Conservation (phyloP, 1,140 invertebrate genomes). For the Bombus terrestris region DNA sequence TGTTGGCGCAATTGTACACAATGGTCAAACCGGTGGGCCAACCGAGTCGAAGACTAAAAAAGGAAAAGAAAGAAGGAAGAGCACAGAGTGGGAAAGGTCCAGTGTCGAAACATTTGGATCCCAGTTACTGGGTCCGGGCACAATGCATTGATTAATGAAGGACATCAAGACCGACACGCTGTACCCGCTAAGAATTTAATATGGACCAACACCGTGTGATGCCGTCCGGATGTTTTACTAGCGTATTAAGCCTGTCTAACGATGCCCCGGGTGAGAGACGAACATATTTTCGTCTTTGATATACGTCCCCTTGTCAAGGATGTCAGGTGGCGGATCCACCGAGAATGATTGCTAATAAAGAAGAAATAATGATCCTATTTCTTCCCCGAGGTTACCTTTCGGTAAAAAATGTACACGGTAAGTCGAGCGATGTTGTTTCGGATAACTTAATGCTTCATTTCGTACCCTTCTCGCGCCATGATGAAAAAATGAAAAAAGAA, state of each 20-base stretch:
- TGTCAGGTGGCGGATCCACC: slow-evolving; percentile 41
- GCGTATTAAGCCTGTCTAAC: slow-evolving; percentile 70
- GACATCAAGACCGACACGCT: slow-evolving; percentile 66
- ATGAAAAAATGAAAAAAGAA: not conserved
- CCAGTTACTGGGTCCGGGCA: slow-evolving; percentile 54
- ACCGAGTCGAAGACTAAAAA: not conserved
- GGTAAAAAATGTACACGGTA: slow-evolving; percentile 26
- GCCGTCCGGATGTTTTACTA: slow-evolving; percentile 67
- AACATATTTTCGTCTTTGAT: slow-evolving; percentile 55
- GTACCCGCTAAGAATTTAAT: slow-evolving; percentile 72
- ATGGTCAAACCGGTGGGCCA: slow-evolving; percentile 19
- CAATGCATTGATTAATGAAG: slow-evolving; percentile 73
- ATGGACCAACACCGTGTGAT: slow-evolving; percentile 63
- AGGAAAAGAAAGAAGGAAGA: not conserved
- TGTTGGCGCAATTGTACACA: slow-evolving; percentile 44
- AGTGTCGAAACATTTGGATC: slow-evolving; percentile 70
- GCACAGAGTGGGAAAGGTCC: slow-evolving; percentile 6
- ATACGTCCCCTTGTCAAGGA: slow-evolving; percentile 45
- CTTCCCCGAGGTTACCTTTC: slow-evolving; percentile 41
- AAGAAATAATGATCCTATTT: slow-evolving; percentile 52
- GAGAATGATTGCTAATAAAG: slow-evolving; percentile 54
- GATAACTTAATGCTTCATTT: slow-evolving; percentile 38
- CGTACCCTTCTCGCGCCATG: not conserved
- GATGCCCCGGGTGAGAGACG: slow-evolving; percentile 49
- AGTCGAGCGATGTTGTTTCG: slow-evolving; percentile 14